phyloP scores from a whole-genome alignment of 1,140 invertebrate genomes.

The Probaryconus sp. region DNA sequence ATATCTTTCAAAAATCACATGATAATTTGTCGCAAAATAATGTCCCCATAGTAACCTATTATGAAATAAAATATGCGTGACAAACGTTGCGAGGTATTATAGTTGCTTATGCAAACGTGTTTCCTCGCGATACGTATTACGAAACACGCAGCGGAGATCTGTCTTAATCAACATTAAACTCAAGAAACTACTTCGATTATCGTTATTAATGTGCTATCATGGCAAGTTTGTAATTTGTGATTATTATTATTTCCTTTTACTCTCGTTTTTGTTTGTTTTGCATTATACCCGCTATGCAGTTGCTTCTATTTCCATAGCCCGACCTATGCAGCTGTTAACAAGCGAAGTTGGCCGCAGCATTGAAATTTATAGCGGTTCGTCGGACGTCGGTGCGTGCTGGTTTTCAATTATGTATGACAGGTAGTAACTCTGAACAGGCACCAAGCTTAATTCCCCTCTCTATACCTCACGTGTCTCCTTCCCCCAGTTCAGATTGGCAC shows the following conservation, averaged over 20 bases:
- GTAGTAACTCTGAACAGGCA: slow-evolving; percentile 59
- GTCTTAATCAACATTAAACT: not conserved
- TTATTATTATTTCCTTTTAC: slow-evolving; percentile 35
- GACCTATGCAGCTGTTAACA: slow-evolving; percentile 46
- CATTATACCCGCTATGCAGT: slow-evolving; percentile 19
- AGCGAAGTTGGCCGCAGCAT: slow-evolving; percentile 58
- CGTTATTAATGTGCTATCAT: not conserved
- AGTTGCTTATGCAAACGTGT: too few species aligned
- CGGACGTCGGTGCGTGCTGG: slow-evolving; percentile 60
- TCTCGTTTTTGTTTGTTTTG: slow-evolving; percentile 35
- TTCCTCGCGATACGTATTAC: too few species aligned
- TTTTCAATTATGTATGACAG: slow-evolving; percentile 67
- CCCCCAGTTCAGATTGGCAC: slow-evolving; percentile 28
- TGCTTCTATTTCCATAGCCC: slow-evolving; percentile 38
- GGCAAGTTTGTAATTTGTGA: slow-evolving; percentile 15
- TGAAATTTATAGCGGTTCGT: slow-evolving; percentile 65
- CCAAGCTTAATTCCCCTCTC: slow-evolving; percentile 41
- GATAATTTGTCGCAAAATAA: too few species aligned
- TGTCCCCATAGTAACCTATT: too few species aligned
- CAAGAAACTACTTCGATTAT: not conserved
- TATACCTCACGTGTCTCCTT: slow-evolving; percentile 19
- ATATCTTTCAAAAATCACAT: too few species aligned
- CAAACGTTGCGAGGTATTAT: too few species aligned
- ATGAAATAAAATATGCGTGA: too few species aligned
- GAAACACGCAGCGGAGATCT: not conserved